phyloP scores from a whole-genome alignment of 64 coral and sea anemone genomes.

The Dendronephthya gigantea region DNA sequence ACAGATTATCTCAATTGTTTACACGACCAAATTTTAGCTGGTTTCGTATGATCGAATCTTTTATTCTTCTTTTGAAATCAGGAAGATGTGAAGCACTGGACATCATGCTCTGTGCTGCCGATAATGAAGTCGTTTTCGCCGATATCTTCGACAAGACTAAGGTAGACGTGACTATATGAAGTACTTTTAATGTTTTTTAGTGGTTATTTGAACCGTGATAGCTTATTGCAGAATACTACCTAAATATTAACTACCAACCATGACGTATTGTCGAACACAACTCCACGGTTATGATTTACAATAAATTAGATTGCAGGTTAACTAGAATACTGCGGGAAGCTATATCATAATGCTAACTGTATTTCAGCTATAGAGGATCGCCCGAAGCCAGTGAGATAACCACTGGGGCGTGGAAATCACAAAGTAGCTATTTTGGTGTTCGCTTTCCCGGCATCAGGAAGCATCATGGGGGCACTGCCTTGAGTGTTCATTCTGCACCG shows the following conservation, averaged over 20 bases:
- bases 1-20: not conserved
- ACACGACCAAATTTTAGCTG: not conserved
- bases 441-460: constrained; percentile 63
- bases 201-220: too few relatives aligned
- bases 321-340: not conserved
- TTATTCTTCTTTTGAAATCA: not conserved
- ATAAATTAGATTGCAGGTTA: too few relatives aligned
- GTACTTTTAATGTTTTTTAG: not conserved
- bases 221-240: too few relatives aligned
- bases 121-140: constrained; percentile 52
- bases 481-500: constrained; percentile 52
- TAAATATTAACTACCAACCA: not conserved
- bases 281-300: too few relatives aligned
- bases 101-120: constrained; percentile 62
- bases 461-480: constrained; percentile 9
- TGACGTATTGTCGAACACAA: too few relatives aligned
- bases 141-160: constrained; percentile 24
- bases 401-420: constrained; percentile 66
- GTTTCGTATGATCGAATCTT: not conserved
- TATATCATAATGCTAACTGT: not conserved
- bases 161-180: constrained; percentile 41
- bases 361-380: not conserved
- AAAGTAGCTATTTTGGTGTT: constrained; percentile 71
- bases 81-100: constrained; percentile 78
- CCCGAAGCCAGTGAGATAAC: constrained; percentile 23